Conservation (phyloP, 1,140 invertebrate genomes). For the Drosophila serrata region DNA sequence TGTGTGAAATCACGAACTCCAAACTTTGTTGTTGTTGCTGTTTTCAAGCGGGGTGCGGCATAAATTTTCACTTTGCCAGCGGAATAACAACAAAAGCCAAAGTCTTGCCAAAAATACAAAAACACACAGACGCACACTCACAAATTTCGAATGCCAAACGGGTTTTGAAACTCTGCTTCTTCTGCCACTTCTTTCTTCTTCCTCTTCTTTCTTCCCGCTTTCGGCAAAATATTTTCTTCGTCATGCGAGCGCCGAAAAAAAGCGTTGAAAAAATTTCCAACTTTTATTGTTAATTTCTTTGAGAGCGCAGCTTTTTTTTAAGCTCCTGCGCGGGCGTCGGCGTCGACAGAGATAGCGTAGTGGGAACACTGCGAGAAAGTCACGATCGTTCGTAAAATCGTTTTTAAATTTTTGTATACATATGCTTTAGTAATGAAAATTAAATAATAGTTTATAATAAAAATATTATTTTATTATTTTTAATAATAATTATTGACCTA, state of each 20-base stretch:
- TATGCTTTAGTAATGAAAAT: not conserved
- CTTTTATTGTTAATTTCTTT: conserved; percentile 79
- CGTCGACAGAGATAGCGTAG: not conserved
- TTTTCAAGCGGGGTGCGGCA: conserved; percentile 48
- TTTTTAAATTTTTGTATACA: not conserved
- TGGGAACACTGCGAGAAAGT: conserved; percentile 4
- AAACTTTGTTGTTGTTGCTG: conserved; percentile 14
- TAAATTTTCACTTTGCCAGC: conserved; percentile 67
- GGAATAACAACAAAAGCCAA: conserved; percentile 53
- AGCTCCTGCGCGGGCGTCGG: conserved; percentile 36
- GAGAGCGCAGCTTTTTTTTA: conserved; percentile 57
- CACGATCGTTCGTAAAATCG: not conserved
- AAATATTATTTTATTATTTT: too few relatives aligned
- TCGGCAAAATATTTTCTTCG: conserved; percentile 73
- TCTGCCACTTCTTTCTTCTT: conserved; percentile 28
- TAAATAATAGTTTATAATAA: not conserved
- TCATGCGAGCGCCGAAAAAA: conserved; percentile 53
- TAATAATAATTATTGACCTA: too few relatives aligned
- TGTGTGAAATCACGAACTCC: conserved; percentile 50
- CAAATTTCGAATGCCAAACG: conserved; percentile 55
- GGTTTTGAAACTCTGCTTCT: conserved; percentile 49
- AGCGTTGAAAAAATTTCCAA: conserved; percentile 67
- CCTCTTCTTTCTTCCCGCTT: conserved; percentile 41
- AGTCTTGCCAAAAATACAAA: conserved; percentile 71
- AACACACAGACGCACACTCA: conserved; percentile 16